Evolutionary conservation across 2,113 vertebrate genomes (phyloP), one percentile per base, ranked within the genome.

Genomic region (Pseudopodoces humilis): DNA sequence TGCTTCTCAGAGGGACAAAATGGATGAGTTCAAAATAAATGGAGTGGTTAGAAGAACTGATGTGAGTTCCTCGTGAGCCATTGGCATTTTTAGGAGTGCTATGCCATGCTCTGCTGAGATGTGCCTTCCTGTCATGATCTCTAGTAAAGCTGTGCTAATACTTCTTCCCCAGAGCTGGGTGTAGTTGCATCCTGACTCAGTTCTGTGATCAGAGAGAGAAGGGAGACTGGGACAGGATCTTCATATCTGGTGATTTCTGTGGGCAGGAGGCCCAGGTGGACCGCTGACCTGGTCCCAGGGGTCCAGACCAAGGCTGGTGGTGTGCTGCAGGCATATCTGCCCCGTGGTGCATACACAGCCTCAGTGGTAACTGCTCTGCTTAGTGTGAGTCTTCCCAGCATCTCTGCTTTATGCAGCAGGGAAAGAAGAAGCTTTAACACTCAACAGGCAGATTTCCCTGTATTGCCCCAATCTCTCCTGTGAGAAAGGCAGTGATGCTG

Each of bases 281-380:
- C 22, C 20, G 35, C 2, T 28, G 25, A 5, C 44, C 9, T 76
- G 16, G 58, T 19, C 17, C 13, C 43, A 43, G 30, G 35, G 37
- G 33, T 46, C 52, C 49, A 56, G 37, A 59, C 50, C 2, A 1
- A 55, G 37, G n/a, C 50, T 37, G 7, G 8, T 24, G 23, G 7
- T 19, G 7, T 53, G 18, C 53, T 65, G 50, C 37, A 37, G 41
- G 27, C 13, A 15, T 30, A 5, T 52, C 41, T 44, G 24, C 13
- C 46, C n/a, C 23, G 6, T 0, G 0, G 7, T 39, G 41, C 23
- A 21, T 13, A 13, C 19, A 19, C 15, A 59, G 16, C 10, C 8
- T 15, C 43, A 24, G 19, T 9, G n/a, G 39, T 46, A 23, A 13
- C 27, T 56, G 49, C 22, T 47, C 41, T 55, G 11, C n/a, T 37